These are phyloP conservation scores for Coendou prehensilis DNA, from an alignment of 2,797 vertebrate species.

Conservation along the genomic window DNA sequence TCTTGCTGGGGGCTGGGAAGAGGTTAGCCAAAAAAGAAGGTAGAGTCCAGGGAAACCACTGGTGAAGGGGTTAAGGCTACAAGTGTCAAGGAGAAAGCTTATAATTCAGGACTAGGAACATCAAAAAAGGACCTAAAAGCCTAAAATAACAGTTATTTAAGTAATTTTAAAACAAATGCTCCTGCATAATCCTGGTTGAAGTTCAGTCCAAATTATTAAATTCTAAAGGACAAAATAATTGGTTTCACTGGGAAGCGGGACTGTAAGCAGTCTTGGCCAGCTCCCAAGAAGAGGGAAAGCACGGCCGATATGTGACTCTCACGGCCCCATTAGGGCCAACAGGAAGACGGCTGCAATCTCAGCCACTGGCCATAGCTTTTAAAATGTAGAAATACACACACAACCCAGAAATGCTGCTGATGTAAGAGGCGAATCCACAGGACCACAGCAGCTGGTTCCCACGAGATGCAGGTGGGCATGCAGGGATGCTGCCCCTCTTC, in stretches of 20 bases:
- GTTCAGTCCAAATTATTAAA: constrained; percentile 20
- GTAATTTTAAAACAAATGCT: not conserved
- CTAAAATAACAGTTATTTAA: not conserved
- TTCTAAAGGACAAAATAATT: not conserved
- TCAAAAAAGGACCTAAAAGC: not conserved
- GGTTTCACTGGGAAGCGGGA: not conserved
- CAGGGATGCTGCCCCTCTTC: not conserved
- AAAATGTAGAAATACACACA: not conserved
- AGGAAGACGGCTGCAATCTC: not conserved
- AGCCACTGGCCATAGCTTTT: not conserved
- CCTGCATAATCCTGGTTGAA: not conserved
- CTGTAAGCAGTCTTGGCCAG: not conserved
- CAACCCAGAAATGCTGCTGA: not conserved
- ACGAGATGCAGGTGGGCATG: rapidly evolving
- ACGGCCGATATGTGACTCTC: not conserved
- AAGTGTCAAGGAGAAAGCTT: not conserved
- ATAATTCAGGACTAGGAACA: not conserved
- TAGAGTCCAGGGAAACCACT: not conserved
- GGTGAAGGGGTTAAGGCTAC: rapidly evolving
- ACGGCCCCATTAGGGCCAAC: not conserved
- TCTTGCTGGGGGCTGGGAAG: not conserved
- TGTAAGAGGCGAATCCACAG: not conserved
- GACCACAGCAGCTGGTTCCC: not conserved
- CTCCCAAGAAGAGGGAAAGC: not conserved
- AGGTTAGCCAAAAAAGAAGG: not conserved